These are phyloP conservation scores for Semotilus atromaculatus DNA, from an alignment of 2,797 vertebrate species.

Conservation along the genomic window DNA sequence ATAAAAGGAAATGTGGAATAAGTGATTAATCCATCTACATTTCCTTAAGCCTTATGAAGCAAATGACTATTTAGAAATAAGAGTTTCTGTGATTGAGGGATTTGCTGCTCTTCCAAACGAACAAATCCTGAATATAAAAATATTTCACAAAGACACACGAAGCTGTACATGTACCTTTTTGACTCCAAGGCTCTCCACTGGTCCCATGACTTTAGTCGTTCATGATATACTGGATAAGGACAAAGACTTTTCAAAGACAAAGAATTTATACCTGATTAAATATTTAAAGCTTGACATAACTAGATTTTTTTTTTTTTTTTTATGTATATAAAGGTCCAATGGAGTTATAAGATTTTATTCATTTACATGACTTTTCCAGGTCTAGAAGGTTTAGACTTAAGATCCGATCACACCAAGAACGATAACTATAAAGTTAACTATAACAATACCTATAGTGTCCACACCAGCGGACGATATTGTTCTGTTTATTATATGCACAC, in stretches of 20 bases:
- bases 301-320: not conserved
- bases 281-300: not conserved
- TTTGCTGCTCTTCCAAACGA: not conserved
- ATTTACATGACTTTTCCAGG: not conserved
- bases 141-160: not conserved
- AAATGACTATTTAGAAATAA: not conserved
- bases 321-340: not conserved
- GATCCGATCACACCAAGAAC: not conserved
- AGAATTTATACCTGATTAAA: not conserved
- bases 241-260: not conserved
- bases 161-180: no score
- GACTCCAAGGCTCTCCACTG: not conserved
- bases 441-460: no score
- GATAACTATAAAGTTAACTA: not conserved
- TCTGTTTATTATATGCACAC: no score
- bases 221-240: not conserved
- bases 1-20: not conserved
- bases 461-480: no score
- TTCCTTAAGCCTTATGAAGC: not conserved
- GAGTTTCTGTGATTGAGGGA: not conserved
- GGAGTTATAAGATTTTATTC: not conserved
- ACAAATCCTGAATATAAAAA: not conserved
- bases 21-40: not conserved
- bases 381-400: not conserved
- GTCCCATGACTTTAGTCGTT: not conserved